phyloP scores from a whole-genome alignment of 2,797 vertebrate genomes.

The Chrysocyon brachyurus region DNA sequence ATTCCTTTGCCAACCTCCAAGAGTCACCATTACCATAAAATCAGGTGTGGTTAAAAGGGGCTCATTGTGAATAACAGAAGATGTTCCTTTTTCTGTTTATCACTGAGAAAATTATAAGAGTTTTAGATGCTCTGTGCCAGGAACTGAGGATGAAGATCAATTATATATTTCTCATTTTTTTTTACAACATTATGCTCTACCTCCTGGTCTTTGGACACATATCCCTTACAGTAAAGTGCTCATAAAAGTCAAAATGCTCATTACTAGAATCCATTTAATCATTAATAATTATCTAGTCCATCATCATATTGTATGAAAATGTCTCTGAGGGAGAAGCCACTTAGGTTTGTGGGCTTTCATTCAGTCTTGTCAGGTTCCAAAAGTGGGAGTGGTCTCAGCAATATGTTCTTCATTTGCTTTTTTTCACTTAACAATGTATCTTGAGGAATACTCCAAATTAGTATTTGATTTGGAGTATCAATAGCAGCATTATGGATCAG shows the following conservation, averaged over 20 bases:
- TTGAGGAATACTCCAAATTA: background rate
- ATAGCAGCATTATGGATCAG: too few species aligned
- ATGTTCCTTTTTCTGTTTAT: background rate
- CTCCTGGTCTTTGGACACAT: background rate
- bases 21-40: background rate
- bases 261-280: background rate
- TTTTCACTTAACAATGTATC: background rate
- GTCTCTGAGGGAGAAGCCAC: background rate
- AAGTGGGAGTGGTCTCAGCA: background rate
- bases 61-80: background rate
- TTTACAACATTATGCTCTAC: background rate
- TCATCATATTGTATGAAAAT: background rate
- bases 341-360: background rate
- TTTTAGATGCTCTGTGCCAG: background rate
- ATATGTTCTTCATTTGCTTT: background rate
- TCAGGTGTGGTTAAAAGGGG: background rate
- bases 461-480: background rate
- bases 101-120: background rate
- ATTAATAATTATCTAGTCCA: constrained; percentile 11
- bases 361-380: background rate
- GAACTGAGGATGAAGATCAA: background rate
- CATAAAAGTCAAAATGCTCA: background rate
- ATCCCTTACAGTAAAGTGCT: background rate
- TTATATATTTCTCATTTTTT: background rate
- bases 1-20: background rate